Conservation (phyloP, 2,888 invertebrate genomes). For the Cosmopolites sordidus region DNA sequence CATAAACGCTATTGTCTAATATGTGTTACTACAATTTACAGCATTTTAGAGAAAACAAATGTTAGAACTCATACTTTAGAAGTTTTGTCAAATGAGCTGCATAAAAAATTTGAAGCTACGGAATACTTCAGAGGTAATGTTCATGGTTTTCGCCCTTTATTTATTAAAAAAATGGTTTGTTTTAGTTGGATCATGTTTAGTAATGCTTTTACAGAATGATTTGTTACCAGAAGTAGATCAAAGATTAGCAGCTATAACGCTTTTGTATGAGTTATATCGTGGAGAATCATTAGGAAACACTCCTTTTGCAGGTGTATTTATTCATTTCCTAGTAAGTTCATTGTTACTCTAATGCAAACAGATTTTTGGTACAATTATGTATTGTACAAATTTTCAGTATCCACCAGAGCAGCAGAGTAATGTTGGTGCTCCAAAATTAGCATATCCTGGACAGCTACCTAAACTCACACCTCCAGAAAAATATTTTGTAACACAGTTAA, state of each 20-base stretch:
- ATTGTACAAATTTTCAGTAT: constrained; percentile 36
- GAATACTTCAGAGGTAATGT: constrained; percentile 71
- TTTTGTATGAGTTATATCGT: constrained; percentile 68
- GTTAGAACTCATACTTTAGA: constrained; percentile 74
- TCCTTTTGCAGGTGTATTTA: constrained; percentile 68
- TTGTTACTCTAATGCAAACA: background rate
- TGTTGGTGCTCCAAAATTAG: constrained; percentile 47
- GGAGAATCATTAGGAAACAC: constrained; percentile 62
- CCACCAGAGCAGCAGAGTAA: constrained; percentile 49
- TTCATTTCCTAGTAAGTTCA: constrained; percentile 59
- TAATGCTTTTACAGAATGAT: constrained; percentile 64
- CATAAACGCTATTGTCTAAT: constrained; percentile 34
- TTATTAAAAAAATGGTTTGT: constrained; percentile 20
- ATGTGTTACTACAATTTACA: constrained; percentile 44
- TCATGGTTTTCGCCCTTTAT: background rate
- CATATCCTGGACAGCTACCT: constrained; percentile 55
- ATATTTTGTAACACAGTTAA: constrained; percentile 65
- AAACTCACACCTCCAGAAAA: constrained; percentile 61
- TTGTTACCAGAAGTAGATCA: constrained; percentile 64
- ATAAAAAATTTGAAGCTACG: constrained; percentile 71
- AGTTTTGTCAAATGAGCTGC: constrained; percentile 68
- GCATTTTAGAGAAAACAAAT: constrained; percentile 68
- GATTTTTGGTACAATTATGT: no score
- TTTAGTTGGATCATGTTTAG: constrained; percentile 58
- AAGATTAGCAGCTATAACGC: constrained; percentile 62